A percentile compares a stretch with the other conserved stretches of the same genome.
phyloP scores from a whole-genome alignment of 92 coral and sea anemone genomes.

The Phymanthus crucifer region DNA sequence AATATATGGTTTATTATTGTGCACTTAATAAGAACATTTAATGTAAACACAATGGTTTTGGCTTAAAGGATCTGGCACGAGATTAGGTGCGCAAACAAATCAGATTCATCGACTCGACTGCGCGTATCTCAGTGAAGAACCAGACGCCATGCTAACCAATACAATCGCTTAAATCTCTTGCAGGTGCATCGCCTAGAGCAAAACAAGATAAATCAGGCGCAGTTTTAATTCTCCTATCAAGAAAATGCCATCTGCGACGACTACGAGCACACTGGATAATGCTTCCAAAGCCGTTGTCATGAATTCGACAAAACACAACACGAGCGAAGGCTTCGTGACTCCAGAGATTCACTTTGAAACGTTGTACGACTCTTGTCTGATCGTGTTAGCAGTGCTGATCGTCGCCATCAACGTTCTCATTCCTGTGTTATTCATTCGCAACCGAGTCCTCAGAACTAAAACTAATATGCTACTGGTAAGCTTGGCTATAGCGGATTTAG shows the following conservation, averaged over 20 bases:
- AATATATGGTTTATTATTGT: background rate
- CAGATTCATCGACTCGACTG: background rate
- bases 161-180: background rate
- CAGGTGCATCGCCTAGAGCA: background rate
- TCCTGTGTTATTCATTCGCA: slow-evolving; percentile 60
- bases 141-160: background rate
- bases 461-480: slow-evolving; percentile 72
- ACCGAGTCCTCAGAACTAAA: slow-evolving; percentile 65
- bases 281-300: background rate
- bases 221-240: background rate
- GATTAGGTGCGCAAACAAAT: background rate
- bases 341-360: slow-evolving; percentile 44
- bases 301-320: background rate
- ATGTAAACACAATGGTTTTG: background rate
- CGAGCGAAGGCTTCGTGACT: background rate
- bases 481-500: slow-evolving; percentile 70
- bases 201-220: background rate
- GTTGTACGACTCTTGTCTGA: slow-evolving; percentile 63
- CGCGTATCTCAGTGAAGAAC: background rate
- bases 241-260: background rate
- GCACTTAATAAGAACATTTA: background rate
- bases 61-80: background rate
- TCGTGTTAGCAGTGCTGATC: slow-evolving; percentile 59
- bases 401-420: slow-evolving; percentile 62
- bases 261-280: background rate